A percentile compares a stretch with the other conserved stretches of the same genome.
These are phyloP conservation scores for Clamator glandarius DNA, from an alignment of 2,797 vertebrate genomes.

Conservation along the genomic window DNA sequence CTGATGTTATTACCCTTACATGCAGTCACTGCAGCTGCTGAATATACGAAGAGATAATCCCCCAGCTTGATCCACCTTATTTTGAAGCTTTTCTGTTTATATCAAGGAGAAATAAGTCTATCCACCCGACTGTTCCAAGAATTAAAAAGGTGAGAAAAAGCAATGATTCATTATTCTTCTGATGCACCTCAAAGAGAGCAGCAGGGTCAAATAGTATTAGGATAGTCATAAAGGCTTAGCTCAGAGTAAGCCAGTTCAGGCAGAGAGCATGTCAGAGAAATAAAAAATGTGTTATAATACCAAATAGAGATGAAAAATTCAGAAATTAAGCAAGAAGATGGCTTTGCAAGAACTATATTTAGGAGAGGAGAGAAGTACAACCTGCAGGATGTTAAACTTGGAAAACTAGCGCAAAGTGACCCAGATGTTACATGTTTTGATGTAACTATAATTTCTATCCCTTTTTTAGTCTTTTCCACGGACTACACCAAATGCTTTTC, in stretches of 20 bases:
- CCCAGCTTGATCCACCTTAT: not conserved
- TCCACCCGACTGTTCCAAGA: not conserved
- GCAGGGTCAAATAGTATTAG: not conserved
- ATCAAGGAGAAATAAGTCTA: not conserved
- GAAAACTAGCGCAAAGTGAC: not conserved
- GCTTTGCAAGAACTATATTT: not conserved
- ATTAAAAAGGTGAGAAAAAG: not conserved
- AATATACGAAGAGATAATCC: not conserved
- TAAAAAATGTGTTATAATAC: rapidly evolving
- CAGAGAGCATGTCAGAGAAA: not conserved
- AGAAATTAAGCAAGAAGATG: not conserved
- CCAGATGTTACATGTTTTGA: not conserved
- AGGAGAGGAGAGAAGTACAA: not conserved
- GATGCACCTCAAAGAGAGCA: not conserved
- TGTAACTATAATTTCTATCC: not conserved
- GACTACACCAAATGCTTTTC: not conserved
- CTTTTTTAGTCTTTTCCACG: not conserved
- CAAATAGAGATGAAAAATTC: not conserved
- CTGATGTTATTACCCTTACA: not conserved
- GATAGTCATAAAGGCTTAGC: not conserved
- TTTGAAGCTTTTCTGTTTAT: not conserved
- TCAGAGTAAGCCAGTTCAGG: not conserved
- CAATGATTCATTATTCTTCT: not conserved
- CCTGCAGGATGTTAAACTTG: not conserved
- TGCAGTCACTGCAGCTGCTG: not conserved